Percentiles rank a stretch among this genome's conserved stretches.
Evolutionary conservation across 2,888 invertebrate genomes (phyloP).

Genomic region (Conomelus anceps): DNA sequence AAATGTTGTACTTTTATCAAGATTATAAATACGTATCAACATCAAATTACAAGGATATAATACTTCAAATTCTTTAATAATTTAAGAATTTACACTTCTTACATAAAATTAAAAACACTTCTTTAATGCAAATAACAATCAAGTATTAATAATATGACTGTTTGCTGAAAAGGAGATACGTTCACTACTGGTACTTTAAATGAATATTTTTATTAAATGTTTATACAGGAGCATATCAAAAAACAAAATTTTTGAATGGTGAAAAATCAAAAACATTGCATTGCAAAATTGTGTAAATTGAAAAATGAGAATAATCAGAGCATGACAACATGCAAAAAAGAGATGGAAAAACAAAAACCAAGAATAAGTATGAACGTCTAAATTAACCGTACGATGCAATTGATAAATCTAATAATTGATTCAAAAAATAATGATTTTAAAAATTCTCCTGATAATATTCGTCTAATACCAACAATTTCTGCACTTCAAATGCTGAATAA

Average conservation of each 20-base stretch:
- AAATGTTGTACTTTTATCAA: neutral
- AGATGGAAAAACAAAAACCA: neutral
- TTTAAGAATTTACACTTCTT: neutral
- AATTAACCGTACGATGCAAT: neutral
- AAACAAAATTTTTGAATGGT: slow-evolving; percentile 22
- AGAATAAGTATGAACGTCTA: neutral
- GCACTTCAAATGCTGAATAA: too few species aligned
- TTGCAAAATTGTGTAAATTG: slow-evolving; percentile 1
- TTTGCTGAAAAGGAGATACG: neutral
- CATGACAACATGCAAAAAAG: slow-evolving; percentile 4
- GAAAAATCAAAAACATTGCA: slow-evolving; percentile 2
- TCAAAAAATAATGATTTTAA: neutral
- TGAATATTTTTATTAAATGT: neutral
- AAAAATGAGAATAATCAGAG: neutral
- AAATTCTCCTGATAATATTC: too few species aligned
- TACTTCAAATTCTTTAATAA: neutral
- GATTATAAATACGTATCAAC: neutral
- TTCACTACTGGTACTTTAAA: neutral
- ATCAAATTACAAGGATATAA: neutral
- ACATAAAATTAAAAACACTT: neutral
- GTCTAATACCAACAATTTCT: too few species aligned
- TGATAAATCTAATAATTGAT: neutral
- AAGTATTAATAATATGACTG: neutral
- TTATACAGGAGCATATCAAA: neutral
- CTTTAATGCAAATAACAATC: neutral